Evolutionary conservation across 1,140 invertebrate species (phyloP).

Genomic region (Gyrodactylus salaris): DNA sequence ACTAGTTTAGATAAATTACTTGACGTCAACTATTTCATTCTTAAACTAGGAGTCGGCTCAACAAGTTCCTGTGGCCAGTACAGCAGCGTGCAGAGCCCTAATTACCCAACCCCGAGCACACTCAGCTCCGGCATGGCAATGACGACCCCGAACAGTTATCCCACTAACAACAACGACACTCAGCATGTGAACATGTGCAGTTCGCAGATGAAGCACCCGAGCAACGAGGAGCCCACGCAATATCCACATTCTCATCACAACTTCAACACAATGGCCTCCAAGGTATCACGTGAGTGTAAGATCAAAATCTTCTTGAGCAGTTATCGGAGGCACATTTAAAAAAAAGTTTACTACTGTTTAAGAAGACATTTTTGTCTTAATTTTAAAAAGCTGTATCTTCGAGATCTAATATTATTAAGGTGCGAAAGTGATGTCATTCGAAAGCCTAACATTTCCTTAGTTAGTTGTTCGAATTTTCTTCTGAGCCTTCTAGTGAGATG

Average conservation of each 20-base stretch:
- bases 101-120: background rate
- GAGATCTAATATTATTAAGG: too few species aligned
- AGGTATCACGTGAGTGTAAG: background rate
- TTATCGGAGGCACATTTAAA: too few species aligned
- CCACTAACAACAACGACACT: background rate
- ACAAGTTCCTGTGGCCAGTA: background rate
- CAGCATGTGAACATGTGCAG: background rate
- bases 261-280: background rate
- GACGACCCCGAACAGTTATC: background rate
- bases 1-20: too few species aligned
- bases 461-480: too few species aligned
- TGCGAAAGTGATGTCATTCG: too few species aligned
- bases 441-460: too few species aligned
- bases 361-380: too few species aligned
- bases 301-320: too few species aligned
- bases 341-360: too few species aligned
- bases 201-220: background rate
- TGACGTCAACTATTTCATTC: too few species aligned
- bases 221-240: background rate
- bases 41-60: background rate
- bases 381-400: too few species aligned
- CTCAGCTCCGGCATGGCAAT: background rate
- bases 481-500: too few species aligned
- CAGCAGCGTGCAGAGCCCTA: background rate
- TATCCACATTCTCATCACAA: background rate